phyloP scores from a whole-genome alignment of 53 echinoderm and acorn worm genomes.

The Patiria pectinifera region DNA sequence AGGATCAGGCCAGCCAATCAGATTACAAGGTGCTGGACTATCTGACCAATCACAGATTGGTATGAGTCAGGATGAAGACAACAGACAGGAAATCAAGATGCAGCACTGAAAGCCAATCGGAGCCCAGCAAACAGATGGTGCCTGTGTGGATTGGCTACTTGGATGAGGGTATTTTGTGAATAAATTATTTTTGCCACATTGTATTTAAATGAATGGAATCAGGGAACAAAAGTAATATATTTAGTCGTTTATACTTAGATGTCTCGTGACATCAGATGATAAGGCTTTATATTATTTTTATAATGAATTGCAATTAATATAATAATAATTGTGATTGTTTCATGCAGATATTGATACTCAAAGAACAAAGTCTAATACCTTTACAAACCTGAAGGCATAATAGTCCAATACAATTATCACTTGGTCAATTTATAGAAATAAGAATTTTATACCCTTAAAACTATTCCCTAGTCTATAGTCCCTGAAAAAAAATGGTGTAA shows the following conservation, averaged over 20 bases:
- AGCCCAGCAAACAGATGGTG: neutral
- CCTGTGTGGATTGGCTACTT: neutral
- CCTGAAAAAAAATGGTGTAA: neutral
- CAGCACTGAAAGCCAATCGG: constrained; percentile 71
- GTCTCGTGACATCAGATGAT: constrained; percentile 32
- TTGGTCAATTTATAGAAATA: neutral
- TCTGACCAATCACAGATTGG: constrained; percentile 65
- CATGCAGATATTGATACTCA: constrained; percentile 46
- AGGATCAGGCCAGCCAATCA: constrained; percentile 75
- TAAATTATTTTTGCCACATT: constrained; percentile 66
- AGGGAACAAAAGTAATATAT: constrained; percentile 65
- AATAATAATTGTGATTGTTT: constrained; percentile 47
- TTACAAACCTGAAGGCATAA: neutral
- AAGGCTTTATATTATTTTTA: constrained; percentile 67
- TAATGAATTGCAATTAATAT: constrained; percentile 70
- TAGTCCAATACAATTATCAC: neutral
- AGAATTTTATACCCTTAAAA: neutral
- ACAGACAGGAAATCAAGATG: constrained; percentile 76
- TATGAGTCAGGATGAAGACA: constrained; percentile 72
- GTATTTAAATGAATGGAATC: constrained; percentile 69
- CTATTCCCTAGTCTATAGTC: neutral
- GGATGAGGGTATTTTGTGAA: constrained; percentile 66
- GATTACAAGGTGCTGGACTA: constrained; percentile 78
- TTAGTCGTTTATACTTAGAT: constrained; percentile 67
- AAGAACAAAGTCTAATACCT: constrained; percentile 14